phyloP scores from a whole-genome alignment of 2,797 vertebrate species.

The Tadarida brasiliensis region DNA sequence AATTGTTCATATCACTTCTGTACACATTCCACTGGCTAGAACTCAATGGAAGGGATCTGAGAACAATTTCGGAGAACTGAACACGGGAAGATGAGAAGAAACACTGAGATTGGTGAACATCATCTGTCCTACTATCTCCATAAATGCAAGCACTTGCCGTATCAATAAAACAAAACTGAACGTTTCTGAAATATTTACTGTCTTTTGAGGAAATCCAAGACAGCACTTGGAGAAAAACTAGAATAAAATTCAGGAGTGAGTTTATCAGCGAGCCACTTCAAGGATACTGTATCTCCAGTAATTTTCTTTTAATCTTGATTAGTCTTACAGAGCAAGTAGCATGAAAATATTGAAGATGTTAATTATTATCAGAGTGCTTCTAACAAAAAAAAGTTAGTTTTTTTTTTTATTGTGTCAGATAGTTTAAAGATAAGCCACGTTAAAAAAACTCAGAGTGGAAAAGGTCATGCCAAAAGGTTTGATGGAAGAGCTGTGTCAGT shows the following conservation, averaged over 20 bases:
- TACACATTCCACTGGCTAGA: background rate
- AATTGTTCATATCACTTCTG: background rate
- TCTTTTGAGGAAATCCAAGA: background rate
- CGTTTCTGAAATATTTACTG: background rate
- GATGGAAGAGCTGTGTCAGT: background rate
- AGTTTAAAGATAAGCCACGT: background rate
- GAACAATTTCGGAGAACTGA: background rate
- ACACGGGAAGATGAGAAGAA: background rate
- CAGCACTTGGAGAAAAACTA: background rate
- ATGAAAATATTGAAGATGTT: background rate
- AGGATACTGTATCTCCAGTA: background rate
- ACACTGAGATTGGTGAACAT: background rate
- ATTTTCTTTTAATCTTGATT: background rate
- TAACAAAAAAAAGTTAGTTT: background rate
- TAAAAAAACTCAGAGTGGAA: background rate
- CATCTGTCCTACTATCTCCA: background rate
- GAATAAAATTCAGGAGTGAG: background rate
- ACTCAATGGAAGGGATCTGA: background rate
- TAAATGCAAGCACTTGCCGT: background rate
- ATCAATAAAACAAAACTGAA: background rate
- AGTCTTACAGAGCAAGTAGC: background rate
- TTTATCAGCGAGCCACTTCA: background rate
- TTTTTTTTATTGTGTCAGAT: background rate
- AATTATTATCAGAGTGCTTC: background rate
- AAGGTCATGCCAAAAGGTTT: background rate